Percentiles rank a stretch among this genome's conserved stretches.
phyloP scores from a whole-genome alignment of 35 echinoderm and acorn worm genomes.

The Antedon bifida region DNA sequence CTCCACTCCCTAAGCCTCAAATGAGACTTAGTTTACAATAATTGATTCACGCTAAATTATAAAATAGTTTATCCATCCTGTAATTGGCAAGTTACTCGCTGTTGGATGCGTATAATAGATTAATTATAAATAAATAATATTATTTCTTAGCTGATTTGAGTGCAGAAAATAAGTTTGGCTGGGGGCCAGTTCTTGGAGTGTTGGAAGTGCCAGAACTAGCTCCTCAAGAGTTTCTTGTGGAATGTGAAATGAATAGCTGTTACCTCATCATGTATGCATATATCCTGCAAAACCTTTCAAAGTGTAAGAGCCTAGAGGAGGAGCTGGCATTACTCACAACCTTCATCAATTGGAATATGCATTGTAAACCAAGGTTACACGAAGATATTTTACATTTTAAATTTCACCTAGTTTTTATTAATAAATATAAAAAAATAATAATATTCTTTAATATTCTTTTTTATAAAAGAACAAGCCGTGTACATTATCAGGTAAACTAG shows the following conservation, averaged over 20 bases:
- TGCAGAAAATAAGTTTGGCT: conserved; percentile 21
- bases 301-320: conserved; percentile 57
- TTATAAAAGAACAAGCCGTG: too few species aligned
- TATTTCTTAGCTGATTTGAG: neutral
- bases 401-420: too few species aligned
- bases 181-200: conserved; percentile 34
- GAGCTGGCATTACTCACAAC: conserved; percentile 43
- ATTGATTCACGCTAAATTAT: too few species aligned
- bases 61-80: too few species aligned
- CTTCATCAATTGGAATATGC: conserved; percentile 60
- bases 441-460: too few species aligned
- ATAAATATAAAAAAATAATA: too few species aligned
- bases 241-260: conserved; percentile 39
- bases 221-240: conserved; percentile 64
- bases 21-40: too few species aligned
- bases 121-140: too few species aligned
- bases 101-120: too few species aligned
- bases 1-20: too few species aligned
- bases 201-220: conserved; percentile 79
- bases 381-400: neutral
- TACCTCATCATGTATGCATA: conserved; percentile 86
- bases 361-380: conserved; percentile 56
- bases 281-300: conserved; percentile 43
- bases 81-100: too few species aligned
- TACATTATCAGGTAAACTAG: too few species aligned